Evolutionary conservation across 2,888 invertebrate species (phyloP), one percentile per base, ranked within the genome.

Genomic region (Drosophila acutilabella): DNA sequence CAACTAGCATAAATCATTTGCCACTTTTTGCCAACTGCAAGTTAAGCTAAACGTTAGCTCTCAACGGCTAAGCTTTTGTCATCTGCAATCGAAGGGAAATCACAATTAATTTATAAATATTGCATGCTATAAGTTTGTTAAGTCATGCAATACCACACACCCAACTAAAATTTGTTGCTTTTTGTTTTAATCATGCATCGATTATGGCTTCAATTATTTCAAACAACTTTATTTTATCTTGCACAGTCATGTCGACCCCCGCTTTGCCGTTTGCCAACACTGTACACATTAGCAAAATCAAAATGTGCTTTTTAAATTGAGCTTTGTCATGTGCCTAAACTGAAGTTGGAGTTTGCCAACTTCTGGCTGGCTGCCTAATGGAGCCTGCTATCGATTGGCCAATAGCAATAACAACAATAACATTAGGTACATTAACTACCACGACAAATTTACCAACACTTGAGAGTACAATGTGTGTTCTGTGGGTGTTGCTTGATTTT

Each of bases 271-370:
- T 36, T 2, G 2, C 14, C 38, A 40, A 8, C 45, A 42, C 53
- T 40, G 33, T 16, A 3, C 53, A 47, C 73, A 71, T 71, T 67
- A 62, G 69, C 67, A 53, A 62, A 57, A 54, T 58, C 61, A 56
- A 58, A 62, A 56, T 52, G 45, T 10, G 42, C 33, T 51, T 77
- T 69, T 50, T 16, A 56, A 71, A 74, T 73, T 64, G 54, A 44
- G 71, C 80, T 33, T 62, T 65, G 72, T 84, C 85, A 82, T 73
- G 44, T 47, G 10, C 20, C 8, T 10, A 57, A 57, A 26, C n/a
- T 13, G n/a, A 7, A 41, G 30, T 18, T 47, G n/a, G 26, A 26
- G 18, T n/a, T 41, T n/a, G 16, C 45, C 59, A 52, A 36, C 54
- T 36, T 13, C 13, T 13, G 36, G 40, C 51, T 54, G 38, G 61